Base-by-base conservation (phyloP, 2,888 invertebrate species). In the Silvanus unidentatus region DNA sequence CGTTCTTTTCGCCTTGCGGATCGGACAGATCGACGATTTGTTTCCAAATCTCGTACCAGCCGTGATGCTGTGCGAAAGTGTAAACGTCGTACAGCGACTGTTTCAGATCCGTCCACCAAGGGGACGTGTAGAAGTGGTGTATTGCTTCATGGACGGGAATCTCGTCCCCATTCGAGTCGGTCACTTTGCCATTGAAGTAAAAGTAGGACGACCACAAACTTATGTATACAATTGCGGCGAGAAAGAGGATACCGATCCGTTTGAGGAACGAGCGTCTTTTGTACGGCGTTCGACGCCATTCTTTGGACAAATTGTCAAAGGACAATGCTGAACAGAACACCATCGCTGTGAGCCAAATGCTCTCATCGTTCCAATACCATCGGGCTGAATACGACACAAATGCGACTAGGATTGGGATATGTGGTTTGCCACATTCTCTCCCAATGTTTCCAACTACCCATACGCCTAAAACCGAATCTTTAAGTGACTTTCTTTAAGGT, bases 391-490 rank as follows among this genome's bases (percentile, higher is more conserved):
- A 82, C 0, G 77, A 69, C 0, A 75, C 53, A 57, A 85, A 84
- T 0, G 94, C 82, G 0, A 81, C 83, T 0, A 81, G 41, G 1
- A 92, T 64, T 0, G 89, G 79, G 65, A 81, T 77, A 74, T 81
- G 82, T 2, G 90, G 74, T 0, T 77, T 71, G 1, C 93, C 93
- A 58, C 78, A 75, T 64, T 94, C 87, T 1, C 85, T 78, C 0
- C 95, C 95, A 50, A 95, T 85, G 63, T 95, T 96, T 16, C 94
- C 94, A 6, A 94, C 89, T 0, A 84, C 76, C 85, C 92, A 89
- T 0, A 93, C 88, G 57, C 94, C 96, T 37, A n/a, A n/a, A n/a
- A n/a, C 15, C 13, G 10, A 22, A 22, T 22, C 8, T 22, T 22
- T 22, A 22, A 22, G 3, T 22, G 3, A 22, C 8, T 22, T 22